These are phyloP conservation scores for Cossypha niveicapilla DNA, from an alignment of 2,797 vertebrate species.

Conservation along the genomic window DNA sequence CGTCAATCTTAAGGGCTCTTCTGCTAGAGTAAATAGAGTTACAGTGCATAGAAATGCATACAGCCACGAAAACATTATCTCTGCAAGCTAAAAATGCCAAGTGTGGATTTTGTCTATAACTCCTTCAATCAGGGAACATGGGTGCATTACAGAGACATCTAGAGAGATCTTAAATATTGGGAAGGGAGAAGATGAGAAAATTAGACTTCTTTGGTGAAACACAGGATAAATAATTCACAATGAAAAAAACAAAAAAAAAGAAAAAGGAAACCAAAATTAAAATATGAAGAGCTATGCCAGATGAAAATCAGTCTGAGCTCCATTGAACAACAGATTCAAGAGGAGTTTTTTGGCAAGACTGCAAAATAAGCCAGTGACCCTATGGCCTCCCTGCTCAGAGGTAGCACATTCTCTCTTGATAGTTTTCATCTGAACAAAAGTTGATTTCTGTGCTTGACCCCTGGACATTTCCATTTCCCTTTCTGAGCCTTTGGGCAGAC, in stretches of 20 bases:
- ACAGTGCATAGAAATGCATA: not conserved
- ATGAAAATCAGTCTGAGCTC: not conserved
- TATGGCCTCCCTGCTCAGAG: not conserved
- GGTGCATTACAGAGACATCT: not conserved
- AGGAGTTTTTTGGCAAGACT: not conserved
- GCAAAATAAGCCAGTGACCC: not conserved
- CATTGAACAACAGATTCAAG: not conserved
- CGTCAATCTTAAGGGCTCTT: not conserved
- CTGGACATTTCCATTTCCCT: not conserved
- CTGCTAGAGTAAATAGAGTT: not conserved
- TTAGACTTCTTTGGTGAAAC: not conserved
- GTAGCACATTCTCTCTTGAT: not conserved
- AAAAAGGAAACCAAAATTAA: not conserved
- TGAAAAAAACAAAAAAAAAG: accelerated
- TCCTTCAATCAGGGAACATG: not conserved
- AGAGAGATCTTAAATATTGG: not conserved
- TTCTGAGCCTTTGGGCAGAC: not conserved
- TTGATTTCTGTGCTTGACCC: not conserved
- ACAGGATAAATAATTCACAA: not conserved
- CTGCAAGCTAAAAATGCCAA: not conserved
- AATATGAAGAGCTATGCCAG: not conserved
- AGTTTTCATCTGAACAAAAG: not conserved
- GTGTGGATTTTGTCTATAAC: not conserved
- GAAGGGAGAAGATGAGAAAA: not conserved
- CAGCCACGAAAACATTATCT: not conserved